These are phyloP conservation scores for Limenitis camilla DNA, from an alignment of 2,888 invertebrate species.

Conservation along the genomic window DNA sequence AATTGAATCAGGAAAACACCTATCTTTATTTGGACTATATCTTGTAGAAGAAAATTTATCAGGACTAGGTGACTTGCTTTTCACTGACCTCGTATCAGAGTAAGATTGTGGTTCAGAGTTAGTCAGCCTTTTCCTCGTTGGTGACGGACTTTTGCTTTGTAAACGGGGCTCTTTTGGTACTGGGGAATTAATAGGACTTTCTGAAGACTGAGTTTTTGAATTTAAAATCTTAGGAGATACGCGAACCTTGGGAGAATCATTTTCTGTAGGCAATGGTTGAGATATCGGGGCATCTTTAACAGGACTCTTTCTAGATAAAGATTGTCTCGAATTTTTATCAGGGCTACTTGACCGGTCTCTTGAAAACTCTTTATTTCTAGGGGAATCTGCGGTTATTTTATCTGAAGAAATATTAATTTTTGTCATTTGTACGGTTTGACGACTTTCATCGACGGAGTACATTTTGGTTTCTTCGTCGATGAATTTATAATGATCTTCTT, in stretches of 20 bases:
- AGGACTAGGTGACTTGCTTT: constrained; percentile 18
- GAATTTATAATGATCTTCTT: constrained; percentile 54
- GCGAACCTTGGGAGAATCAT: not conserved
- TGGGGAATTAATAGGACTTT: not conserved
- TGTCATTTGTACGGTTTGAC: constrained; percentile 20
- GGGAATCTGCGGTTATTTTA: not conserved
- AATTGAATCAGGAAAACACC: not conserved
- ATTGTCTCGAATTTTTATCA: constrained; percentile 1
- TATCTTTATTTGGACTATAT: constrained; percentile 19
- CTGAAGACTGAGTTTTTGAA: too few relatives aligned
- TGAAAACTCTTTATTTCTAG: not conserved
- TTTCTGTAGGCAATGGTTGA: constrained; percentile 1
- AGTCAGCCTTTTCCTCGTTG: not conserved
- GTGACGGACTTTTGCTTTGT: constrained; percentile 3
- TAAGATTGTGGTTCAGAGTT: not conserved
- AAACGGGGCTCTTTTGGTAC: not conserved
- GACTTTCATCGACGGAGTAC: constrained; percentile 38
- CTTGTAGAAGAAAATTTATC: constrained; percentile 32
- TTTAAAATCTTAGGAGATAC: not conserved
- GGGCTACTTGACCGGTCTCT: constrained; percentile 11
- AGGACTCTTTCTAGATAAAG: constrained; percentile 2
- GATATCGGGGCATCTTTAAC: constrained; percentile 1
- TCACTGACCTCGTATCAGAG: not conserved
- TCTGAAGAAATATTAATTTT: not conserved
- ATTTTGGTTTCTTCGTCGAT: constrained; percentile 63